Conservation (phyloP, 2,113 vertebrate species). For the Sylvietta virens region DNA sequence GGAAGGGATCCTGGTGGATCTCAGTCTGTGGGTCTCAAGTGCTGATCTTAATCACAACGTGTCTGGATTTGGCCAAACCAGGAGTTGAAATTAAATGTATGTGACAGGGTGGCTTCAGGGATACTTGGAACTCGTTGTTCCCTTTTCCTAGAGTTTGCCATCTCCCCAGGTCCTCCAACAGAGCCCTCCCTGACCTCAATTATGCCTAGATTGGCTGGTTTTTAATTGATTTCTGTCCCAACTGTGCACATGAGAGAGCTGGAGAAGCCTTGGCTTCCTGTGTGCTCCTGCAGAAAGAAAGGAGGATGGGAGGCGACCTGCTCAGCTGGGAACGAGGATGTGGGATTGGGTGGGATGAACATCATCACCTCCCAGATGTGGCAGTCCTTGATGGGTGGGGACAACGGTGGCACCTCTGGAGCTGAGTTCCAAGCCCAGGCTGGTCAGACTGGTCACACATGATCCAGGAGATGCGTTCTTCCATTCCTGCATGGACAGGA, state of each 20-base stretch:
- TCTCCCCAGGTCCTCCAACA: not conserved
- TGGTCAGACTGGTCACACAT: accelerated
- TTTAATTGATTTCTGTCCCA: not conserved
- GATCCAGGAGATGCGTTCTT: accelerated
- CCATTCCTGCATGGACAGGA: not conserved
- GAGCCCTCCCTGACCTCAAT: not conserved
- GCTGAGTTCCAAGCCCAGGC: not conserved
- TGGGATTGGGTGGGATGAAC: not conserved
- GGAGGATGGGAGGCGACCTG: not conserved
- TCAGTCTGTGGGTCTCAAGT: not conserved
- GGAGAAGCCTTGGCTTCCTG: not conserved
- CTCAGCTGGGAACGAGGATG: not conserved
- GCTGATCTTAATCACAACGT: not conserved
- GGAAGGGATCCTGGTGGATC: not conserved
- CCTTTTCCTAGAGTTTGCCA: not conserved
- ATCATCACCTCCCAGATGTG: not conserved
- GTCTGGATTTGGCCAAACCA: not conserved
- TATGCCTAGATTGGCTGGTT: not conserved
- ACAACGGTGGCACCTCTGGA: not conserved
- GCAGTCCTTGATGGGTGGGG: not conserved
- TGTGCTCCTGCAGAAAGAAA: not conserved
- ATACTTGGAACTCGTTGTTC: accelerated
- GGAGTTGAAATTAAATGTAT: not conserved
- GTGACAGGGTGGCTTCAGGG: not conserved
- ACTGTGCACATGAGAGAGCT: accelerated